These are phyloP conservation scores for Drosophila tanythrix DNA, from an alignment of 2,888 invertebrate genomes.

Conservation along the genomic window DNA sequence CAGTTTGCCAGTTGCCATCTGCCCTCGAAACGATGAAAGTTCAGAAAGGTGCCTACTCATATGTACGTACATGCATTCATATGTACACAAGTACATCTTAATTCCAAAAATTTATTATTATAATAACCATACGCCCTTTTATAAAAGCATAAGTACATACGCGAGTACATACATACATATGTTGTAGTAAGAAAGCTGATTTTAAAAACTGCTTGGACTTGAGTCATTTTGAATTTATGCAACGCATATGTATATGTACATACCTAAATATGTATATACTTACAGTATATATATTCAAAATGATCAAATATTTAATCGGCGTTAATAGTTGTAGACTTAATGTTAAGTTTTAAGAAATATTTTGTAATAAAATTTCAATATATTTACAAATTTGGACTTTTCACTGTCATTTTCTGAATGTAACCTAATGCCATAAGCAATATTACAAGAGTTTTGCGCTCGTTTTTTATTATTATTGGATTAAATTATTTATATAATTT, in stretches of 20 bases:
- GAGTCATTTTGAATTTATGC: constrained; percentile 55
- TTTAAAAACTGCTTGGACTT: constrained; percentile 63
- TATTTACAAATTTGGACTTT: constrained; percentile 62
- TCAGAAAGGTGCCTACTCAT: constrained; percentile 15
- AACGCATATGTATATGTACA: constrained; percentile 19
- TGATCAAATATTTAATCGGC: constrained; percentile 69
- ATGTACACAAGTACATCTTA: constrained; percentile 62
- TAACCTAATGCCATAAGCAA: constrained; percentile 40
- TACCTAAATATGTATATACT: constrained; percentile 18
- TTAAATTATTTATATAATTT: constrained; percentile 39
- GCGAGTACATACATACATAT: constrained; percentile 44
- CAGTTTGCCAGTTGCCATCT: constrained; percentile 1
- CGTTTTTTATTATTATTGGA: constrained; percentile 15
- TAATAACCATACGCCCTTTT: constrained; percentile 59
- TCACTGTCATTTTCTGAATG: constrained; percentile 21
- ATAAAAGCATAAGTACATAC: constrained; percentile 54
- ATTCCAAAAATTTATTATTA: constrained; percentile 73
- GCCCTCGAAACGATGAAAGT: constrained; percentile 1
- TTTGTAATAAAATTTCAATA: constrained; percentile 77
- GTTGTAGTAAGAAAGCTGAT: constrained; percentile 53
- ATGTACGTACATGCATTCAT: constrained; percentile 45
- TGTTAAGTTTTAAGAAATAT: constrained; percentile 78
- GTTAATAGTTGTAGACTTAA: constrained; percentile 69
- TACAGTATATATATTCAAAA: constrained; percentile 58
- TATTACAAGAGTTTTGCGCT: constrained; percentile 27